These are phyloP conservation scores for Rhodophaea formosa DNA, from an alignment of 2,888 invertebrate genomes.

Conservation along the genomic window DNA sequence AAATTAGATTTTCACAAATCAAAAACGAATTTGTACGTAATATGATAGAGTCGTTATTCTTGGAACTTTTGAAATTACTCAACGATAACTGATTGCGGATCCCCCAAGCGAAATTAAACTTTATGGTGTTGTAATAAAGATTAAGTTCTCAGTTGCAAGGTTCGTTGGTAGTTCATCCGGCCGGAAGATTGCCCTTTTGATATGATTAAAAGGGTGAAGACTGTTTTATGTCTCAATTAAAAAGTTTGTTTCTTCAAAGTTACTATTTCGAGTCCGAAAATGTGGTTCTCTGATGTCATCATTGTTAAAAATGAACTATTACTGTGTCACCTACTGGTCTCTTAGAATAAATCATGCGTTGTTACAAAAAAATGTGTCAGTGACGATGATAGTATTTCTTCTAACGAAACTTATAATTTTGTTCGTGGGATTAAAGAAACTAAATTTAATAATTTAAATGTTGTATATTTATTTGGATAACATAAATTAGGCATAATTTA, in stretches of 20 bases:
- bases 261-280: slow-evolving; percentile 48
- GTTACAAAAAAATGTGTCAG: neutral
- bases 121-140: slow-evolving; percentile 38
- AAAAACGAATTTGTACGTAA: slow-evolving; percentile 69
- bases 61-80: slow-evolving; percentile 64
- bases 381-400: neutral
- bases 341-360: neutral
- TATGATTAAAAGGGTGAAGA: slow-evolving; percentile 80
- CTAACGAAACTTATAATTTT: neutral
- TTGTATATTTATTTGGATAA: too few species aligned
- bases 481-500: too few species aligned
- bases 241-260: slow-evolving; percentile 59
- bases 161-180: slow-evolving; percentile 61
- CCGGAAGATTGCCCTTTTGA: slow-evolving; percentile 78
- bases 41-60: slow-evolving; percentile 70
- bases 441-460: too few species aligned
- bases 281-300: slow-evolving; percentile 3
- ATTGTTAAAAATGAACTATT: slow-evolving; percentile 3
- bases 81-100: slow-evolving; percentile 40
- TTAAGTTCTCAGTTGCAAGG: slow-evolving; percentile 38
- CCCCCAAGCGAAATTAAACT: slow-evolving; percentile 37
- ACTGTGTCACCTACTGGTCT: neutral
- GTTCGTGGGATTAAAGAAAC: too few species aligned
- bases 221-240: slow-evolving; percentile 77
- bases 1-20: slow-evolving; percentile 75